Percentiles rank a stretch among this genome's conserved stretches.
Conservation (phyloP, 2,113 vertebrate species). For the Python bivittatus region DNA sequence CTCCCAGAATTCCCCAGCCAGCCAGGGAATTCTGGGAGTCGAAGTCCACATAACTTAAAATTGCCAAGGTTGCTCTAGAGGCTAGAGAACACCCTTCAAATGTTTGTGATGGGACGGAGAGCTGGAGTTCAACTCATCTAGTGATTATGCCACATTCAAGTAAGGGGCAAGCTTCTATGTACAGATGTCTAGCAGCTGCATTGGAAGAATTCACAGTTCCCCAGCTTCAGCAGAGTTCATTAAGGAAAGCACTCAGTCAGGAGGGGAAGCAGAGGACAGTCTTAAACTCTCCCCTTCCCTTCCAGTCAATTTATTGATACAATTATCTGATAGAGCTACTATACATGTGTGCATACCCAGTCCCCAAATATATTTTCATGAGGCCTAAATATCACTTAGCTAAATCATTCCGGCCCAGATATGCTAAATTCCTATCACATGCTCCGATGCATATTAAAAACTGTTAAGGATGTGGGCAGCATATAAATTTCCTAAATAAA, state of each 20-base stretch:
- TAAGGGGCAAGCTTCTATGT: neutral
- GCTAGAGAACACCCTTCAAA: neutral
- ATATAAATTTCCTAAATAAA: neutral
- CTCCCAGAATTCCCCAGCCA: too few relatives aligned
- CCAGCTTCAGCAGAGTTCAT: neutral
- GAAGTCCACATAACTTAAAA: too few relatives aligned
- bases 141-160: neutral
- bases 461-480: neutral
- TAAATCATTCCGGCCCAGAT: neutral
- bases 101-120: slow-evolving; percentile 6
- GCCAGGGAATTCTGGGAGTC: too few relatives aligned
- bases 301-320: neutral
- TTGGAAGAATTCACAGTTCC: neutral
- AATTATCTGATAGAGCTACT: neutral
- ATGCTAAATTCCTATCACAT: neutral
- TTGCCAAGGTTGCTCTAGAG: too few relatives aligned
- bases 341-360: neutral
- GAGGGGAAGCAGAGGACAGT: neutral
- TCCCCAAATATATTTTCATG: neutral
- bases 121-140: neutral
- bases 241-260: neutral
- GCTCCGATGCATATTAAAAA: neutral
- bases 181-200: neutral
- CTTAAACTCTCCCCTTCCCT: neutral
- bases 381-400: neutral